phyloP scores from a whole-genome alignment of 2,888 invertebrate species.

The Nomada lathburiana region DNA sequence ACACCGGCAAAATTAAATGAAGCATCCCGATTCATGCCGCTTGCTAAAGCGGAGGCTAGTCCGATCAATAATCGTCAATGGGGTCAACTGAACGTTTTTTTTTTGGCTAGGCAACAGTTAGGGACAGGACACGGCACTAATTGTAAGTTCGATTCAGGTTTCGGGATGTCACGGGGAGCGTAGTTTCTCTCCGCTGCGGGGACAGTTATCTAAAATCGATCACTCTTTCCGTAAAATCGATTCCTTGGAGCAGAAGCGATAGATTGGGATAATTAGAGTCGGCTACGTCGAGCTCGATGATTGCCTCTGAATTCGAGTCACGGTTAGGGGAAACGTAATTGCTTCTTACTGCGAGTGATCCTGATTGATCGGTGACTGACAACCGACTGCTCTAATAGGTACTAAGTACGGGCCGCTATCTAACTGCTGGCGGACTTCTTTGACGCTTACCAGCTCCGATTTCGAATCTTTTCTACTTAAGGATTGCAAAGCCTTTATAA shows the following conservation, averaged over 20 bases:
- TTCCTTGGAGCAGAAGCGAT: background rate
- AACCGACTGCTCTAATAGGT: conserved; percentile 11
- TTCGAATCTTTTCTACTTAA: background rate
- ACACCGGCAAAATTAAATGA: too few relatives aligned
- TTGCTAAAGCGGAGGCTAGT: too few relatives aligned
- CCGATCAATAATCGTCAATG: conserved; percentile 4
- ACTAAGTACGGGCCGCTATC: background rate
- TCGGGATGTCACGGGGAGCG: background rate
- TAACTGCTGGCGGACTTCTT: conserved; percentile 7
- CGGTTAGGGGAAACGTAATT: conserved; percentile 24
- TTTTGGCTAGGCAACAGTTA: background rate
- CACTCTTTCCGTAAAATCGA: background rate
- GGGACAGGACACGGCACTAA: background rate
- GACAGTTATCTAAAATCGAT: background rate
- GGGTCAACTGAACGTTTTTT: background rate
- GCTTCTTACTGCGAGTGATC: conserved; percentile 5
- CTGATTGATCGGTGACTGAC: conserved; percentile 35
- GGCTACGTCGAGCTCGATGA: background rate
- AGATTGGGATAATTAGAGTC: background rate
- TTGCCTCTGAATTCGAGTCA: conserved; percentile 7
- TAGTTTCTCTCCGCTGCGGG: background rate
- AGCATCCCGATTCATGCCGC: too few relatives aligned
- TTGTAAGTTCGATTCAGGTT: background rate
- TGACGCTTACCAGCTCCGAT: background rate
- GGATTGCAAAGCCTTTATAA: background rate